Evolutionary conservation across 2,113 vertebrate genomes (phyloP).

Genomic region (Mixornis gularis): DNA sequence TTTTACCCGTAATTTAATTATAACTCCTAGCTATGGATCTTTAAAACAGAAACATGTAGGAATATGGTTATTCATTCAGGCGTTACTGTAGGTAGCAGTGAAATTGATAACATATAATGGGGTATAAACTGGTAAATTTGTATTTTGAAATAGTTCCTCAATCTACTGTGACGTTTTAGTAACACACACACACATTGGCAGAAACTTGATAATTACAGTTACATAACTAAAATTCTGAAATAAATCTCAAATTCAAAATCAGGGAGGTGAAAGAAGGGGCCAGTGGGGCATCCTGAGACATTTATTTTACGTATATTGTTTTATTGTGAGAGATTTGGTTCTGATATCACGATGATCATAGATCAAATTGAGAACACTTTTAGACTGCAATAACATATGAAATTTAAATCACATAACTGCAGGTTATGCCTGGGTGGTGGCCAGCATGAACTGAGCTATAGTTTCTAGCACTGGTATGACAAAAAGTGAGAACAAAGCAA

Average conservation of each 20-base stretch:
- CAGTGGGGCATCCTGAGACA: too few species aligned
- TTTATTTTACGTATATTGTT: background rate
- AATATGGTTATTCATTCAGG: background rate
- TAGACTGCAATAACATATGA: background rate
- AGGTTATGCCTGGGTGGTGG: background rate
- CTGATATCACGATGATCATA: background rate
- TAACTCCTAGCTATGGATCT: background rate
- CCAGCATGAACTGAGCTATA: background rate
- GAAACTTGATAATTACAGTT: background rate
- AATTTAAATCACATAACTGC: background rate
- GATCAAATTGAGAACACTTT: background rate
- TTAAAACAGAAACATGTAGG: background rate
- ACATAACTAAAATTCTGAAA: background rate
- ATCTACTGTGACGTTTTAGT: background rate
- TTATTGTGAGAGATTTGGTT: background rate
- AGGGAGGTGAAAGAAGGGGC: background rate
- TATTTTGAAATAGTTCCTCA: background rate
- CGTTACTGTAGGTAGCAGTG: background rate
- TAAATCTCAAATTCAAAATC: background rate
- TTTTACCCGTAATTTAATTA: background rate
- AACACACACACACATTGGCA: background rate
- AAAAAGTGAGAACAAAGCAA: background rate
- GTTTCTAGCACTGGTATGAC: background rate
- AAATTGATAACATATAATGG: background rate
- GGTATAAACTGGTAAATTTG: background rate